Base-by-base conservation (phyloP, 2,888 invertebrate species). In the Mamestra brassicae region DNA sequence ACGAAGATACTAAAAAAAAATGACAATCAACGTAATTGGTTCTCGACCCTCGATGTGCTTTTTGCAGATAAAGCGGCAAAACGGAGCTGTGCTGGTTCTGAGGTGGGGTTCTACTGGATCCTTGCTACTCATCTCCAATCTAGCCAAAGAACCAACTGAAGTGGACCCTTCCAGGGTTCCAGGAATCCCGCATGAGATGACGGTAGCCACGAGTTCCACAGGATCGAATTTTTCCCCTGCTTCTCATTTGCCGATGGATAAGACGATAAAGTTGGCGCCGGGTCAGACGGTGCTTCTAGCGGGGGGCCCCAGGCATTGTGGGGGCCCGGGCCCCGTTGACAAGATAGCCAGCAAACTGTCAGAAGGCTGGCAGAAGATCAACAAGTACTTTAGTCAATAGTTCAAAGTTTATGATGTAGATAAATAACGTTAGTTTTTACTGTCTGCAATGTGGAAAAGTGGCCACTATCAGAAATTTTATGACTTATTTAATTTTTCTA, bases 21-120 rank as follows among this genome's bases (percentile, higher is more conserved):
- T 76, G 80, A 60, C 78, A 72, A 75, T 84, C 68, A 75, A 60
- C 62, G 42, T 83, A 84, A 85, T 74, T 67, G 70, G 78, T 76
- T 79, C 42, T 61, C 55, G 17, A 71, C 58, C 61, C 68, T 58
- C 26, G 47, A 50, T 55, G 52, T 78, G 60, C 57, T 75, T 80
- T 71, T 92, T 93, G 74, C 90, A 97, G 93, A 97, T 97, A 76
- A 97, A 97, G 73, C 97, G 97, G 71, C 95, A 97, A 61, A 97
- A 97, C 72, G 94, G 92, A 7, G 94, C 94, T 0, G 72, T 96
- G 52, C 91, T 92, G 4, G 84, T 96, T 1, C 85, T 96, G 6
- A 89, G 96, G 74, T 96, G 96, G 96, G 96, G 96, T 8, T 92
- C 93, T 0, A 72, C 88, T 0, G 96, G 95, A 3, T 94, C 95